Percentiles rank a stretch among this genome's conserved stretches.
Evolutionary conservation across 2,113 vertebrate genomes (phyloP).

Genomic region (Pangasianodon gigas): DNA sequence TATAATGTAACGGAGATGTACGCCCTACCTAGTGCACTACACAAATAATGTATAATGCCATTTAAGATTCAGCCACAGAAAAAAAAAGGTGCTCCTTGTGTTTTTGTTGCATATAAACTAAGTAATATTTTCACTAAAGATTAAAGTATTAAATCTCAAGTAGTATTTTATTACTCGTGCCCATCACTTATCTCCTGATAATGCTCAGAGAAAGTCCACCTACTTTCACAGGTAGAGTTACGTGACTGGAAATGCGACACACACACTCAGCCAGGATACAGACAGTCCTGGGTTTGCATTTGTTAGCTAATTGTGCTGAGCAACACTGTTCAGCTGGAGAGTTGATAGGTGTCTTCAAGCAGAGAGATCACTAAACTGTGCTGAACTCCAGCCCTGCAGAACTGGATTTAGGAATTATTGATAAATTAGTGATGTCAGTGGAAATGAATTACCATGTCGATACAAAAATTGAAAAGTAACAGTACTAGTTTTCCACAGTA

Average conservation of each 20-base stretch:
- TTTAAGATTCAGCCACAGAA: too few relatives aligned
- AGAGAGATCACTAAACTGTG: not conserved
- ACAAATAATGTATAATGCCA: too few relatives aligned
- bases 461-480: not conserved
- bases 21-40: too few relatives aligned
- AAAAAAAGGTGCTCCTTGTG: too few relatives aligned
- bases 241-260: not conserved
- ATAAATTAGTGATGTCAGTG: too few relatives aligned
- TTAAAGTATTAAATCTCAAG: too few relatives aligned
- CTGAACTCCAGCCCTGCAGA: not conserved
- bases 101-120: not conserved
- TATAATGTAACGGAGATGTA: too few relatives aligned
- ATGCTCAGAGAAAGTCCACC: not conserved
- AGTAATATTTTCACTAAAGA: not conserved
- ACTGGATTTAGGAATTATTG: too few relatives aligned
- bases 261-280: not conserved
- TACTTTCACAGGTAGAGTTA: not conserved
- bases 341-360: not conserved
- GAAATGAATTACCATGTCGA: too few relatives aligned
- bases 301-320: not conserved
- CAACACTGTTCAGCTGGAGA: not conserved
- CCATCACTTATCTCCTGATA: too few relatives aligned
- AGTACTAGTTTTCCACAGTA: not conserved
- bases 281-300: not conserved
- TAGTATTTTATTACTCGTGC: too few relatives aligned